phyloP scores from a whole-genome alignment of 2,888 invertebrate genomes.

The Tinea trinotella region DNA sequence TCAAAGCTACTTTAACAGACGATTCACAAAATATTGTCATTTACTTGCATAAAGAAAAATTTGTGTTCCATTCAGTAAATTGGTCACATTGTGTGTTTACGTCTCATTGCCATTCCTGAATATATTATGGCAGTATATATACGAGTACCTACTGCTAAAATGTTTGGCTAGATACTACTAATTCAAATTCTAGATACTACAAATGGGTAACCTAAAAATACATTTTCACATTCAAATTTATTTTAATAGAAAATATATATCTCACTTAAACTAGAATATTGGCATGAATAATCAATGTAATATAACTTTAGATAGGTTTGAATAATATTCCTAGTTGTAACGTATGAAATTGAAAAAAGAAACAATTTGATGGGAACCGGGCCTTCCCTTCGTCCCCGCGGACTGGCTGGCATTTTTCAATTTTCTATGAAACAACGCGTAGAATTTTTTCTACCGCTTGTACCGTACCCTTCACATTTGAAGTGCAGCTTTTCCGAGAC shows the following conservation, averaged over 20 bases:
- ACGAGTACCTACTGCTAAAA: neutral
- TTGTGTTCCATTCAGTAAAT: constrained; percentile 9
- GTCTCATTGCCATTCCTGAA: constrained; percentile 8
- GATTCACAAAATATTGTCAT: neutral
- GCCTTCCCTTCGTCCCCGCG: constrained; percentile 32
- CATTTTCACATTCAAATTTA: too few relatives aligned
- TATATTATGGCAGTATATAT: neutral
- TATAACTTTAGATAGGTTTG: neutral
- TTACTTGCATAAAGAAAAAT: neutral
- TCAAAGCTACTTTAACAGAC: too few relatives aligned
- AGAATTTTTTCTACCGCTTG: constrained; percentile 34
- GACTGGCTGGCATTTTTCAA: constrained; percentile 56
- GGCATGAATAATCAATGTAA: neutral
- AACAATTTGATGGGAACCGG: constrained; percentile 2
- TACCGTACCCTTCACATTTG: constrained; percentile 40
- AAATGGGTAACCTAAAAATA: too few relatives aligned
- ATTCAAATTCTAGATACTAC: too few relatives aligned
- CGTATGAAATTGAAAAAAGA: constrained; percentile 15
- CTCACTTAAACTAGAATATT: too few relatives aligned
- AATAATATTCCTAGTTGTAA: constrained; percentile 13
- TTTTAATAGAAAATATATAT: too few relatives aligned
- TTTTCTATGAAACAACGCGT: constrained; percentile 54
- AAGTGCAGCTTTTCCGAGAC: constrained; percentile 57
- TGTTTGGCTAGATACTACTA: too few relatives aligned
- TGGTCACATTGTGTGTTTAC: constrained; percentile 9